Evolutionary conservation across 92 coral and sea anemone species (phyloP).

Genomic region (Micromussa lordhowensis): DNA sequence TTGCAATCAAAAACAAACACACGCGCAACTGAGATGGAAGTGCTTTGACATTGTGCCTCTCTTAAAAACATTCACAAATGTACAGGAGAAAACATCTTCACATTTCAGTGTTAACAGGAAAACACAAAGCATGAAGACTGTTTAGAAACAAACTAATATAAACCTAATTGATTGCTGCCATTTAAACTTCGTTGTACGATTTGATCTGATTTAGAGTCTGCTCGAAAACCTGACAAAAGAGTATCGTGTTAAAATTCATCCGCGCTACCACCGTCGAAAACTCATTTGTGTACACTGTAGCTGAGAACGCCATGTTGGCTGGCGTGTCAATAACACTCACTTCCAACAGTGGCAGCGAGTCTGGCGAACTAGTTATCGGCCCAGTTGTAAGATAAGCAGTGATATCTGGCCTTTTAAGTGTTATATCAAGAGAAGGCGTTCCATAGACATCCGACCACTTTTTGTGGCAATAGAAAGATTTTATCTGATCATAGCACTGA

Average conservation of each 20-base stretch:
- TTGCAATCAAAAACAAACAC: background rate
- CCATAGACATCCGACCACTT: background rate
- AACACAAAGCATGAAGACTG: background rate
- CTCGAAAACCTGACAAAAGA: background rate
- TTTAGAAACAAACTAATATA: background rate
- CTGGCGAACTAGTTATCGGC: background rate
- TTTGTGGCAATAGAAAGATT: background rate
- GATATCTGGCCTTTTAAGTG: conserved; percentile 4
- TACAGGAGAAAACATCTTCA: background rate
- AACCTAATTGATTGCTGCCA: background rate
- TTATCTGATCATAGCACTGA: background rate
- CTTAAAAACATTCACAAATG: background rate
- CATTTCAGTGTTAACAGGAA: background rate
- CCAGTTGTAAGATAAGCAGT: conserved; percentile 1
- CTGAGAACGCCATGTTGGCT: background rate
- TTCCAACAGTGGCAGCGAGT: background rate
- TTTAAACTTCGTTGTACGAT: background rate
- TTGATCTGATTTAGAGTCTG: background rate
- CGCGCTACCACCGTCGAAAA: background rate
- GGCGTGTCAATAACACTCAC: background rate
- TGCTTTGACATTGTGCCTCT: background rate
- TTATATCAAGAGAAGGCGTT: background rate
- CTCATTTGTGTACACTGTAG: background rate
- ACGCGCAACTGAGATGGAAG: background rate
- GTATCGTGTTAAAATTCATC: background rate